Evolutionary conservation across 2,888 invertebrate species (phyloP).

Genomic region (Zygothrica quintamaculata): DNA sequence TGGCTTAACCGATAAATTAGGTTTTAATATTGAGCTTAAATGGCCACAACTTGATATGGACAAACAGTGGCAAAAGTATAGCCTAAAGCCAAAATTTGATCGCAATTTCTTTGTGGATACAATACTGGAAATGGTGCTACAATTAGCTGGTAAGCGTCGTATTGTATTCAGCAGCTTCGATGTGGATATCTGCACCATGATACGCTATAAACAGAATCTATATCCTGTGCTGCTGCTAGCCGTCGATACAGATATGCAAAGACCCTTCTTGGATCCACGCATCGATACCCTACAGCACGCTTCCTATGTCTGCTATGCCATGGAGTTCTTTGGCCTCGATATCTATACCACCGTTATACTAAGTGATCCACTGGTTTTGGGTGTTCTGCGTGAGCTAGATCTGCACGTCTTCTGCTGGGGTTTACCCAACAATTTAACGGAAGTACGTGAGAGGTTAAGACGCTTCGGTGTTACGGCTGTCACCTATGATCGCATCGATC

Average conservation of each 20-base stretch:
- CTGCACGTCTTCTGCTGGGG: constrained; percentile 52
- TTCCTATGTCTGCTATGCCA: constrained; percentile 90
- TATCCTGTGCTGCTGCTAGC: constrained; percentile 97
- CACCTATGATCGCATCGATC: constrained; percentile 63
- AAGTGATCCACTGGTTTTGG: constrained; percentile 86
- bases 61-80: constrained; percentile 90
- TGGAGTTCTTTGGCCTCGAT: constrained; percentile 93
- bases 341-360: constrained; percentile 95
- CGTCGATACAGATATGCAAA: constrained; percentile 86
- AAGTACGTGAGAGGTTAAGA: constrained; percentile 20
- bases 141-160: constrained; percentile 89
- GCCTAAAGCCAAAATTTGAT: constrained; percentile 91
- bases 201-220: constrained; percentile 96
- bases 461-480: constrained; percentile 44
- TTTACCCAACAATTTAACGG: background rate
- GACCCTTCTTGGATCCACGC: constrained; percentile 92
- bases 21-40: constrained; percentile 98
- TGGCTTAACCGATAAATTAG: constrained; percentile 86
- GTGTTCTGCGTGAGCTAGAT: constrained; percentile 24
- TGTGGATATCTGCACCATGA: constrained; percentile 96
- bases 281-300: constrained; percentile 91
- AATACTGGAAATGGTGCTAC: constrained; percentile 86
- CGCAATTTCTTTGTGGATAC: constrained; percentile 95
- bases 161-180: constrained; percentile 97
- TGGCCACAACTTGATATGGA: constrained; percentile 95